Base-by-base conservation (phyloP, 2,888 invertebrate species). In the Tenthredo amoena region DNA sequence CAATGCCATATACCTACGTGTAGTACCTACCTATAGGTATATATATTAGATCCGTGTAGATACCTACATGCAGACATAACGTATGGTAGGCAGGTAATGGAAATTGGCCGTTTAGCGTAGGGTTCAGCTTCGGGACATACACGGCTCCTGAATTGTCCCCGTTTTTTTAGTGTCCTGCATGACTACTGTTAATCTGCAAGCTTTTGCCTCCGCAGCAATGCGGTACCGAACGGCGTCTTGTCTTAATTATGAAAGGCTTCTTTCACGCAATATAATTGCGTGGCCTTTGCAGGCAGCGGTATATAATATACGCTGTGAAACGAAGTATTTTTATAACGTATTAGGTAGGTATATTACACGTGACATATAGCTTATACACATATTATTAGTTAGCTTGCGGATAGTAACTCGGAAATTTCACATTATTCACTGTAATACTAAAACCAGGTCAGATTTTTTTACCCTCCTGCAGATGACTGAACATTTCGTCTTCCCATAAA, bases 91-190 rank as follows among this genome's bases (percentile, higher is more conserved):
- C 50, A 55, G 77, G 77, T 55, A 77, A 77, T 77, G 77, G 50
- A 77, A 77, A 77, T 77, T 77, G 77, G 55, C 77, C 50, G 77
- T 77, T 77, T 77, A 34, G 68, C 31, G 55, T n/a, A 55, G 77
- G 77, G 50, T 77, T 77, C 55, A 21, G 76, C 55, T 77, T 55
- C 77, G 34, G 55, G 21, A 21, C 74, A 74, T 47, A n/a, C 50
- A 34, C 47, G 21, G 31, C 31, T 77, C 26, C 34, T 55, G 50
- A 77, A 77, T 77, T 55, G 77, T 55, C 77, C 50, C 18, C 47
- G 18, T 31, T 77, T 55, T 77, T 77, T 34, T 12, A 6, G 72
- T 4, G 43, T 15, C 40, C 72, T 74, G 12, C 26, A 55, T 43
- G 40, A 43, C 6, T 43, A 15, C 77, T 37, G 62, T 21, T 81